phyloP scores from a whole-genome alignment of 2,797 vertebrate genomes.

The Phrynocephalus vlangalii region DNA sequence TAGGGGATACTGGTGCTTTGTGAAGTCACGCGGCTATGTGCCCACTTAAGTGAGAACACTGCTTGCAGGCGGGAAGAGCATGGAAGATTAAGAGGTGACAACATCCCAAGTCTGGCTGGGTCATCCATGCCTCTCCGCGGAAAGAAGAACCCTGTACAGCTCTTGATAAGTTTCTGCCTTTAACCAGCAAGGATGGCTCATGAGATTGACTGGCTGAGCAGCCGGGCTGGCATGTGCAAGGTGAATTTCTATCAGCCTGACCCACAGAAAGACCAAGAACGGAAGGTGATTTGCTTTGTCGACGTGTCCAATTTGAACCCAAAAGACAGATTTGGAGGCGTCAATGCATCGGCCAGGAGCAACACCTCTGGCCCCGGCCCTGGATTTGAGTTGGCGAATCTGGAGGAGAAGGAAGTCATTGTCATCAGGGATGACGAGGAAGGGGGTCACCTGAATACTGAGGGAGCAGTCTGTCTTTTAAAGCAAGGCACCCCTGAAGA shows the following conservation, averaged over 20 bases:
- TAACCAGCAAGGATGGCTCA: conserved; percentile 63
- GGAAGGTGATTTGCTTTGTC: conserved; percentile 72
- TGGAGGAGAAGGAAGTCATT: conserved; percentile 70
- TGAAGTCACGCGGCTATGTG: conserved; percentile 52
- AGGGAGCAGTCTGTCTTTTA: conserved; percentile 72
- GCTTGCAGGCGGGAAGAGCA: conserved; percentile 46
- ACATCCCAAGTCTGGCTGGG: conserved; percentile 46
- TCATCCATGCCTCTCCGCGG: conserved; percentile 39
- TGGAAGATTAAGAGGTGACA: conserved; percentile 51
- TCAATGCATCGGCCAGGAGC: not conserved
- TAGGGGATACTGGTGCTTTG: conserved; percentile 30
- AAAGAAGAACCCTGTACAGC: conserved; percentile 23
- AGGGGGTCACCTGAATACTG: conserved; percentile 52
- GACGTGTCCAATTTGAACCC: conserved; percentile 65
- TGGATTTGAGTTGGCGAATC: conserved; percentile 48
- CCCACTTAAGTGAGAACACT: conserved; percentile 40
- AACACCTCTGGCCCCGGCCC: not conserved
- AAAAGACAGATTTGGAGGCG: conserved; percentile 49
- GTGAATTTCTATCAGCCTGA: conserved; percentile 61
- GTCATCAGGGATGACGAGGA: conserved; percentile 70
- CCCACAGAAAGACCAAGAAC: conserved; percentile 59
- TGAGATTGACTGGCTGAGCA: conserved; percentile 74
- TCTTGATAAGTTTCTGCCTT: not conserved
- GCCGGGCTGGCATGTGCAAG: conserved; percentile 70
- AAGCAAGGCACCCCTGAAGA: conserved; percentile 65